Base-by-base conservation (phyloP, 2,113 vertebrate genomes). In the Periophthalmodon schlosseri region DNA sequence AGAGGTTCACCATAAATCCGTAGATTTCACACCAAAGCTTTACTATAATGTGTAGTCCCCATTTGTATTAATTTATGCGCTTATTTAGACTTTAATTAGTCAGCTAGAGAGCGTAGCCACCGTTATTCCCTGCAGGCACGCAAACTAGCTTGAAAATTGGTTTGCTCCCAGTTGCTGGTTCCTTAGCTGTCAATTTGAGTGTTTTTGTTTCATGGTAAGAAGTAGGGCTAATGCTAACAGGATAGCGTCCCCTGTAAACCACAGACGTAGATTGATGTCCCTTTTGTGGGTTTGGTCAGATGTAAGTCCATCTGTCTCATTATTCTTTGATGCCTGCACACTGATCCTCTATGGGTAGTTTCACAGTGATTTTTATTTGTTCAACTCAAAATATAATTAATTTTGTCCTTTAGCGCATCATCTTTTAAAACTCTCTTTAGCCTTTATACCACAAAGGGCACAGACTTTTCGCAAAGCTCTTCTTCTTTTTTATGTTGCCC, bases 31-130 rank as follows among this genome's bases (percentile, higher is more conserved):
- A 81, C 73, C 67, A 73, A 78, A 81, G 72, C 75, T 77, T 10
- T 28, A 60, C 65, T 49, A 23, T 63, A 46, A 80, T 70, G 85
- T 58, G 57, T 70, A 72, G 69, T 66, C 75, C 85, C 84, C 81
- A 88, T 93, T 83, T 90, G 86, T 83, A 90, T 91, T 85, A 85
- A 89, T 91, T 87, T 87, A 88, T 92, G 84, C 78, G 84, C 69
- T 90, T 87, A 77, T 89, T 92, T 86, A 83, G 84, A 81, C 86
- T 84, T 80, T 87, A 92, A 91, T 91, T 91, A 87, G 82, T 86
- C 75, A 82, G 76, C 78, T 82, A 36, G 68, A 86, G 75, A 81
- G 71, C 68, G 72, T 65, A 72, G 68, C 80, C 81, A 84, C 84
- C 80, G 73, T 76, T 73, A 58, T 68, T 67, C 46, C 76, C 74